These are phyloP conservation scores for Lota lota DNA, from an alignment of 2,113 vertebrate genomes.

Conservation along the genomic window DNA sequence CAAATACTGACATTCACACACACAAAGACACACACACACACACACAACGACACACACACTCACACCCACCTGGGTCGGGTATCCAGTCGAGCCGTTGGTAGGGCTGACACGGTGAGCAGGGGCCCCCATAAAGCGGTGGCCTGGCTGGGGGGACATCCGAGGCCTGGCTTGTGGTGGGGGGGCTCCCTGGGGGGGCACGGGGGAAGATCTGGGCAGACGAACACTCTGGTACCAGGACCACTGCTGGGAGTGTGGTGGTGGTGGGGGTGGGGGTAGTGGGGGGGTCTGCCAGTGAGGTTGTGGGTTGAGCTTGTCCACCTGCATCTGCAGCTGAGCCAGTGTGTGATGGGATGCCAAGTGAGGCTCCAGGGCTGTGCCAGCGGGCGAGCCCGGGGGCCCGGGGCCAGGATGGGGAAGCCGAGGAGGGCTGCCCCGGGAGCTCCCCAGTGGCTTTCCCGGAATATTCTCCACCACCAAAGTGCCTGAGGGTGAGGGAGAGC, in stretches of 20 bases:
- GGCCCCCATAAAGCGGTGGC: conserved; percentile 36
- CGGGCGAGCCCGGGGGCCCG: conserved; percentile 47
- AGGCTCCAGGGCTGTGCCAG: conserved; percentile 28
- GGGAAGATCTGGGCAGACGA: conserved; percentile 47
- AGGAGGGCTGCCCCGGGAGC: conserved; percentile 55
- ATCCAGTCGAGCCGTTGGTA: conserved; percentile 34
- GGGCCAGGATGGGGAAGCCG: conserved; percentile 46
- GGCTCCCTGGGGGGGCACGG: conserved; percentile 47
- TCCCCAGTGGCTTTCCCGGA: conserved; percentile 51
- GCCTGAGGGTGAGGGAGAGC: conserved; percentile 44
- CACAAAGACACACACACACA: conserved; percentile 4
- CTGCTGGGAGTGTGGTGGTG: conserved; percentile 44
- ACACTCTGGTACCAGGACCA: conserved; percentile 64
- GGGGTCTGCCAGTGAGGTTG: conserved; percentile 45
- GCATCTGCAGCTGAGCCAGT: conserved; percentile 73
- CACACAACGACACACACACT: conserved; percentile 26
- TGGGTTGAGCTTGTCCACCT: conserved; percentile 71
- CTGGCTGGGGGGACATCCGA: conserved; percentile 26
- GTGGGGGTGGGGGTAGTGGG: conserved; percentile 47
- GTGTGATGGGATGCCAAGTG: conserved; percentile 50
- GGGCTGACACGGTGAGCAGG: conserved; percentile 45
- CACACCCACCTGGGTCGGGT: conserved; percentile 49
- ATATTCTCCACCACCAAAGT: conserved; percentile 66
- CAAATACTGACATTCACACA: conserved; percentile 10
- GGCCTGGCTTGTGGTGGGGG: conserved; percentile 50